Base-by-base conservation (phyloP, 2,113 vertebrate species). In the Euleptes europaea region DNA sequence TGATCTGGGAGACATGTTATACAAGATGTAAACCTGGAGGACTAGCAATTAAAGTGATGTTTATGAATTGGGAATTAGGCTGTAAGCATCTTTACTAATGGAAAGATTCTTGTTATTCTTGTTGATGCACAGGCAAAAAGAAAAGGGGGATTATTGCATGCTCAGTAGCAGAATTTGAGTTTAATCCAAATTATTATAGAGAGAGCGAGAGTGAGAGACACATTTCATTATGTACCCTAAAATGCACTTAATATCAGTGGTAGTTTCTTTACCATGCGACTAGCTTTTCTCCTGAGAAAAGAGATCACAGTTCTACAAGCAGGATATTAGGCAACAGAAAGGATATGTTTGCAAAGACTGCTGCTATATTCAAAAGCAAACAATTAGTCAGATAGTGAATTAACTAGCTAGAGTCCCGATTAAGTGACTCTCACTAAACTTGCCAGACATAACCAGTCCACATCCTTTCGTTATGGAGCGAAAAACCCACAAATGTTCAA, bases 41-140 rank as follows among this genome's bases (percentile, higher is more conserved):
- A 85, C 60, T 74, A 92, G 75, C 85, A 87, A 79, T 75, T 70
- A 88, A 91, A 84, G 79, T 63, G 42, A 51, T 78, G 72, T 33
- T 73, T n/a, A 17, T 17, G 57, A 88, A 84, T 80, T 84, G 76
- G 79, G 91, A 90, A 86, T 67, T 76, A 33, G 70, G 7, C 5
- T 33, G 73, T 88, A 86, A 88, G 82, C 14, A 28, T 17, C 72
- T 14, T 75, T 28, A 49, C 69, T 70, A 76, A 76, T 75, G 80
- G 87, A 33, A 84, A 54, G 3, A 49, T 40, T 83, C 47, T 69
- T n/a, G 60, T 44, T 12, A 71, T 57, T 23, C 54, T 57, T 57
- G 54, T 57, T 57, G 54, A 57, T 57, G 78, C 57, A 49, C 71
- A 78, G 60, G 69, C 51, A 65, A 77, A 51, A 78, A 42, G 31